Base-by-base conservation (phyloP, 2,113 vertebrate genomes). In the Scophthalmus maximus region DNA sequence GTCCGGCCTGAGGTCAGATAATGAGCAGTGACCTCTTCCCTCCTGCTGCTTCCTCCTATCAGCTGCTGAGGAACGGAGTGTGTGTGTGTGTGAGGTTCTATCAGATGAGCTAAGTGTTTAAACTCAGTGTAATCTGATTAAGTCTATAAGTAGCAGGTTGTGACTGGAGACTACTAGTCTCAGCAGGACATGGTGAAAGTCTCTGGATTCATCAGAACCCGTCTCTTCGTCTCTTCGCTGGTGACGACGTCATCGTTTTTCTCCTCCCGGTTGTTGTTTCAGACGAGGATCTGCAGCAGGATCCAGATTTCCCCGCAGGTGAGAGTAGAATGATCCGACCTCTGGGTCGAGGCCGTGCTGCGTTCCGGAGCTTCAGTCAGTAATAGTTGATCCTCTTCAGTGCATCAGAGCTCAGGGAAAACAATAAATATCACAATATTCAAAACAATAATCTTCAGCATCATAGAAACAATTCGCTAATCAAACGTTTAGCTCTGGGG, bases 121-220 rank as follows among this genome's bases (percentile, higher is more conserved):
- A 88, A 84, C 88, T 83, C 26, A 66, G 44, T 40, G 34, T 40
- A 81, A 88, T 86, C 88, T 83, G 30, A 66, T 88, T 87, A 72
- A 58, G 38, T n/a, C 79, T 90, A 83, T 83, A 81, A 85, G 79
- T 83, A 90, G 73, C 56, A 11, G 60, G 42, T 32, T 2, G 22
- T 1, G 22, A 11, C 57, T 32, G 58, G 4, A 50, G 36, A 51
- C 20, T 44, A 36, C 18, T n/a, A n/a, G n/a, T 67, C 5, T 15
- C 56, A 66, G 59, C 62, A 6, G 65, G 58, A 46, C n/a, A 18
- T n/a, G 9, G 2, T 9, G n/a, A n/a, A n/a, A n/a, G 3, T 46
- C n/a, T n/a, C 44, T 46, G 44, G 44, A 40, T n/a, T n/a, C n/a
- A 15, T 40, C 36, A 8, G 32, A 17, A 6, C 3, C 44, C 4